Conservation (phyloP, 2,888 invertebrate species). For the Carpatolechia fugitivella region DNA sequence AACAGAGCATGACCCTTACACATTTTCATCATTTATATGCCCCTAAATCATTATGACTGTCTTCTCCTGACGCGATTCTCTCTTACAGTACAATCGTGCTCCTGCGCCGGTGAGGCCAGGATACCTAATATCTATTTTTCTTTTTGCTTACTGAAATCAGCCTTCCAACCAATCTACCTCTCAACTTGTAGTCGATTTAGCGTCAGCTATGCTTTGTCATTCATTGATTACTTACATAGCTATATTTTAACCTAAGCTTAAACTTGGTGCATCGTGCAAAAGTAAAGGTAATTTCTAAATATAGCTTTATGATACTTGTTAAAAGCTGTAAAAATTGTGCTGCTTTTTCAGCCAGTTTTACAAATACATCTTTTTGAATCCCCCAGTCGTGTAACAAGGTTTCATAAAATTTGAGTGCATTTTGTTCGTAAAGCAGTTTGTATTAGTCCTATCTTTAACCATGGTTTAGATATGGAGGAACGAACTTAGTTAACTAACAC, state of each 20-base stretch:
- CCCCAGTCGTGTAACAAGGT: too few relatives aligned
- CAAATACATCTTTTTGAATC: too few relatives aligned
- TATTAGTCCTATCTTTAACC: too few relatives aligned
- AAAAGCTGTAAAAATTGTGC: too few relatives aligned
- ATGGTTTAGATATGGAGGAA: too few relatives aligned
- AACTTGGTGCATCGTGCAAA: not conserved
- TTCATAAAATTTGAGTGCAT: too few relatives aligned
- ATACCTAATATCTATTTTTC: not conserved
- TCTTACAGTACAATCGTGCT: slow-evolving; percentile 44
- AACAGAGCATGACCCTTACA: not conserved
- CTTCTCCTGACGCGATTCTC: slow-evolving; percentile 10
- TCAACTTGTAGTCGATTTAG: not conserved
- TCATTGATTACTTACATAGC: slow-evolving; percentile 1
- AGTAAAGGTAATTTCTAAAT: too few relatives aligned
- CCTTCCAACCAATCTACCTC: not conserved
- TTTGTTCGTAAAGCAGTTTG: too few relatives aligned
- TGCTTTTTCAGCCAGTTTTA: too few relatives aligned
- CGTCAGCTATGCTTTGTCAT: slow-evolving; percentile 4
- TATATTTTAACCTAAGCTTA: not conserved
- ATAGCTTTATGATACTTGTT: too few relatives aligned
- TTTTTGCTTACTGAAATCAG: not conserved
- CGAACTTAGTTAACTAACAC: too few relatives aligned
- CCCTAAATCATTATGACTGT: not conserved
- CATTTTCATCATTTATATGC: not conserved
- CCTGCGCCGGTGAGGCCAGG: slow-evolving; percentile 41